Evolutionary conservation across 1,140 invertebrate genomes (phyloP), one percentile per base, ranked within the genome.

Genomic region (Macrobrachium nipponense): DNA sequence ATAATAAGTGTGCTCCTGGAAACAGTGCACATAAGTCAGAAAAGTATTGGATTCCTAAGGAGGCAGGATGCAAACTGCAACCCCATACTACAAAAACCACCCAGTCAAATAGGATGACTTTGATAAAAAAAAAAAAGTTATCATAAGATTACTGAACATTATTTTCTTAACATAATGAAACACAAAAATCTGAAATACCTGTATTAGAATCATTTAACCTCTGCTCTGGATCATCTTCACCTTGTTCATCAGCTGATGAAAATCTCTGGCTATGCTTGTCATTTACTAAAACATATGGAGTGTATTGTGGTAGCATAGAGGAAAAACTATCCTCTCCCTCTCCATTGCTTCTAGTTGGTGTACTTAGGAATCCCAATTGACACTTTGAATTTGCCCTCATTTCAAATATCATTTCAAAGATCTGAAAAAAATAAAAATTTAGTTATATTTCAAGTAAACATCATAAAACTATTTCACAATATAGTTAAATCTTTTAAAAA

Each of bases 351-450:
- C 68, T 36, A 7, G 70, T 68, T 11, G 27, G 73, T 51, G 64
- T 83, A 64, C 58, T 80, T n/a, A 93, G 93, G 90, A 95, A 95
- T 44, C 97, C 97, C 73, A 98, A 91, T 90, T 96, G 95, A 91
- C 95, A 95, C 4, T 94, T 91, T 72, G 93, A 93, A 92, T 98
- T 96, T 12, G 95, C 95, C 89, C 97, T 93, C 82, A 97, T 94
- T 89, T 94, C 94, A 80, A 98, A 92, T 89, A 98, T 94, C 92
- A 96, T 95, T 87, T 96, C 94, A 89, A 98, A 94, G 88, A 98
- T 95, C 95, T 97, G 90, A 62, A 17, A 58, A n/a, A 72, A 77
- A 84, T 12, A 17, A 58, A 73, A 23, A 44, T 78, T 27, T 12
- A 68, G 20, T 60, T 81, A 27, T 36, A 59, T 17, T 18, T 62